These are phyloP conservation scores for Altica lythri DNA, from an alignment of 2,888 invertebrate genomes.

Conservation along the genomic window DNA sequence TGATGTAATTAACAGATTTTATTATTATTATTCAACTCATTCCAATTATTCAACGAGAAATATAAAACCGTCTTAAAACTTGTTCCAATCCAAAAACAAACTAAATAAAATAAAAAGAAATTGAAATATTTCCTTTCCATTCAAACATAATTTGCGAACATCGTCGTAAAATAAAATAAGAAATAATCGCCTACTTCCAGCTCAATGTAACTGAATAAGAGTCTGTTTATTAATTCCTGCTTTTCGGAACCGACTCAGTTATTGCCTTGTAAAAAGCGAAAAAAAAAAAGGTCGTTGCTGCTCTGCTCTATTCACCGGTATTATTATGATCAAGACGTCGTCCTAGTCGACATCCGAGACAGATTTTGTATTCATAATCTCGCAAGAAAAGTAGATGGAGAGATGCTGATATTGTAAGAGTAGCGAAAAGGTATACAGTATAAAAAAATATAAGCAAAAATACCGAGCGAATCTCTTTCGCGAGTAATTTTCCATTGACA, in stretches of 20 bases:
- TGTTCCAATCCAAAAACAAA: no score
- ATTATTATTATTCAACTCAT: no score
- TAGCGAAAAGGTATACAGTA: constrained; percentile 8
- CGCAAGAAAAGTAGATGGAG: constrained; percentile 26
- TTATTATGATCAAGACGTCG: constrained; percentile 43
- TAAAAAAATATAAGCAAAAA: constrained; percentile 17
- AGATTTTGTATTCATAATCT: constrained; percentile 44
- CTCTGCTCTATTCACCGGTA: constrained; percentile 37
- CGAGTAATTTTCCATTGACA: constrained; percentile 12
- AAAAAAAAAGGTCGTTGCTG: constrained; percentile 29
- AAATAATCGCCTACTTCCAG: constrained; percentile 13
- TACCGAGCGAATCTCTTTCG: constrained; percentile 6
- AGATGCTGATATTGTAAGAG: constrained; percentile 11
- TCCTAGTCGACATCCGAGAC: constrained; percentile 31
- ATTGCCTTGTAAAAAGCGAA: constrained; percentile 22
- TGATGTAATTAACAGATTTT: no score
- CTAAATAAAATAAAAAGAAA: neutral
- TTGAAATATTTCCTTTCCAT: constrained; percentile 3
- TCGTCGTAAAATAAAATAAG: constrained; percentile 11
- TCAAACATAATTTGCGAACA: neutral
- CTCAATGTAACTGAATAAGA: constrained; percentile 15
- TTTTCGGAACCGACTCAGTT: constrained; percentile 33
- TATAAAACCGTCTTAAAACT: no score
- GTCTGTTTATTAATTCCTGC: constrained; percentile 33
- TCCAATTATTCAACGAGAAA: no score